phyloP scores from a whole-genome alignment of 2,113 vertebrate genomes.

The Ctenomys sociabilis region DNA sequence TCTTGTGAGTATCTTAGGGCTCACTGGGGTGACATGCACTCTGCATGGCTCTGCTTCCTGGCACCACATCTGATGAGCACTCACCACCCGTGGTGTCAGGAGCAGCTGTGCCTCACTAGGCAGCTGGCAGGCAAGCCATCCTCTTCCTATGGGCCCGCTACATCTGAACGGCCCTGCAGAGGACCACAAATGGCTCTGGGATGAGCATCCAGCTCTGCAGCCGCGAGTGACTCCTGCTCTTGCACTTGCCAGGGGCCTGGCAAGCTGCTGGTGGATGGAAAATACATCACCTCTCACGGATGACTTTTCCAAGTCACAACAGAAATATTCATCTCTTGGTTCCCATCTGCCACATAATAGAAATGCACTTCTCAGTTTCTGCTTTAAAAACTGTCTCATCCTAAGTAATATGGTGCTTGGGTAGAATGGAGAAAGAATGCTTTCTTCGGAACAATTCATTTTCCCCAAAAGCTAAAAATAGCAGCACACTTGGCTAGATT shows the following conservation, averaged over 20 bases:
- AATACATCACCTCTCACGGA: constrained; percentile 1
- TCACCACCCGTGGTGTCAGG: background rate
- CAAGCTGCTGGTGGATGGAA: background rate
- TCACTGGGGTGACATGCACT: background rate
- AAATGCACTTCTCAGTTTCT: constrained; percentile 56
- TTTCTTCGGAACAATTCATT: constrained; percentile 79
- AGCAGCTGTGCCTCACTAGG: background rate
- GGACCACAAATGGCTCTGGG: background rate
- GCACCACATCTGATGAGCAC: background rate
- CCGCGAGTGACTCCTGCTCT: no score
- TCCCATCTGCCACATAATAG: constrained; percentile 56
- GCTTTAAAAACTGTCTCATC: constrained; percentile 26
- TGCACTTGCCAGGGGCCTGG: no score
- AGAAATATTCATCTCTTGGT: constrained; percentile 31
- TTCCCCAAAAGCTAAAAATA: constrained; percentile 84
- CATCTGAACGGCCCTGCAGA: background rate
- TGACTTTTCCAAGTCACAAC: constrained; percentile 36
- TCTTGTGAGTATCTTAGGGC: background rate
- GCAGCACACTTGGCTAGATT: constrained; percentile 76
- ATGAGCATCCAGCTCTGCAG: no score
- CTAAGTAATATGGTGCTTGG: constrained; percentile 69
- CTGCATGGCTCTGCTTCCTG: background rate
- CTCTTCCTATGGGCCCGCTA: background rate
- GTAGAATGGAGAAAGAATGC: constrained; percentile 62
- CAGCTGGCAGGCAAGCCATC: background rate